Conservation (phyloP, 2,113 vertebrate species). For the Pedetes capensis region DNA sequence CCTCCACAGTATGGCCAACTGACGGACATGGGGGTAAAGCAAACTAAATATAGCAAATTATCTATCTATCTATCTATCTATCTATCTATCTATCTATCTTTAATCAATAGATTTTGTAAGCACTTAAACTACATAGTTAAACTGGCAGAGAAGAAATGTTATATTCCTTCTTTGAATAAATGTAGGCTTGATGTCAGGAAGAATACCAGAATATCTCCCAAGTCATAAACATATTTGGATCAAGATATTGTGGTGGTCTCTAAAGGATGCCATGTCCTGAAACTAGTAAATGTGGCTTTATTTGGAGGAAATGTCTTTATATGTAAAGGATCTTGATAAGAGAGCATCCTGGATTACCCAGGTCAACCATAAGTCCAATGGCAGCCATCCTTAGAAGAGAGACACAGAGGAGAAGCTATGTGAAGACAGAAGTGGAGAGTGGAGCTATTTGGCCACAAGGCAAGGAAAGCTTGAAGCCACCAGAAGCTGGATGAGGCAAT, state of each 20-base stretch:
- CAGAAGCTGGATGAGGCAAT: no score
- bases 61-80: no score
- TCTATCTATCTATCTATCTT: no score
- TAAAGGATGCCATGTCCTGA: background rate
- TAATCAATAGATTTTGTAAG: background rate
- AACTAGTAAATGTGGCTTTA: background rate
- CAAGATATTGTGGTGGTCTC: background rate
- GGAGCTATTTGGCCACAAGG: no score
- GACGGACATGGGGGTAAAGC: no score
- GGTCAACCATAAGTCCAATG: background rate
- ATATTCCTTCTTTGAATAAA: background rate
- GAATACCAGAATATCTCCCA: background rate
- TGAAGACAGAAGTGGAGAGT: no score
- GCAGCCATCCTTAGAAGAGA: background rate
- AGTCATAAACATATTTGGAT: background rate
- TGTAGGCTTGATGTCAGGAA: background rate
- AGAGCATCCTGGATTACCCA: background rate
- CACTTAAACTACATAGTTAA: background rate
- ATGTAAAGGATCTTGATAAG: background rate
- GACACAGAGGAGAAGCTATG: background rate
- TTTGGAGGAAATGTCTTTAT: background rate
- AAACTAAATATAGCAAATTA: no score
- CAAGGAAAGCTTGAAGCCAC: no score
- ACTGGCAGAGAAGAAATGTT: background rate
- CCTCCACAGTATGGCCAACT: no score